phyloP scores from a whole-genome alignment of 1,140 invertebrate species.

The Cotesia vestalis region DNA sequence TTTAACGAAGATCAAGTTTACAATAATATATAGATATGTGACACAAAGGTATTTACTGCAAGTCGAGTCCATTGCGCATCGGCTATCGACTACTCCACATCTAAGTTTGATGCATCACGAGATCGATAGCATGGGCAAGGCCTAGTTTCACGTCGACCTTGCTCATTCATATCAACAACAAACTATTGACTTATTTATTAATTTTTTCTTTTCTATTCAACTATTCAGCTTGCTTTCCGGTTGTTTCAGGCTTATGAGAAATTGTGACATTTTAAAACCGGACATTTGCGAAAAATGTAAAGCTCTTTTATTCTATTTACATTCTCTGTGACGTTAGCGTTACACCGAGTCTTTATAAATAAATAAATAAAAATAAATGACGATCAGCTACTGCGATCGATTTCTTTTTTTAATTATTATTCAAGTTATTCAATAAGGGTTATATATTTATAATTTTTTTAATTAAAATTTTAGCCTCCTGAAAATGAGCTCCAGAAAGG shows the following conservation, averaged over 20 bases:
- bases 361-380: not conserved
- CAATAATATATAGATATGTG: no score
- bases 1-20: no score
- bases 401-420: conserved; percentile 3
- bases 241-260: not conserved
- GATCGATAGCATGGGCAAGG: conserved; percentile 27
- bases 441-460: not conserved
- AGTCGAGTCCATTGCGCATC: conserved; percentile 23
- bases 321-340: no score
- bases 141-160: conserved; percentile 27
- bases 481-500: conserved; percentile 91
- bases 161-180: conserved; percentile 18
- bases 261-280: no score
- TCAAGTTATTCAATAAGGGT: not conserved
- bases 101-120: conserved; percentile 18
- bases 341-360: no score
- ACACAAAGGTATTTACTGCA: not conserved
- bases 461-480: conserved; percentile 73
- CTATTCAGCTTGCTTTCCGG: not conserved
- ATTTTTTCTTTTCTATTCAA: not conserved
- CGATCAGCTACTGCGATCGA: not conserved
- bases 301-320: no score
- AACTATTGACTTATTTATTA: conserved; percentile 16
- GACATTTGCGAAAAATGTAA: no score
- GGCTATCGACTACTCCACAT: conserved; percentile 17